Evolutionary conservation across 2,888 invertebrate species (phyloP).

Genomic region (Meiosimyza decipiens): DNA sequence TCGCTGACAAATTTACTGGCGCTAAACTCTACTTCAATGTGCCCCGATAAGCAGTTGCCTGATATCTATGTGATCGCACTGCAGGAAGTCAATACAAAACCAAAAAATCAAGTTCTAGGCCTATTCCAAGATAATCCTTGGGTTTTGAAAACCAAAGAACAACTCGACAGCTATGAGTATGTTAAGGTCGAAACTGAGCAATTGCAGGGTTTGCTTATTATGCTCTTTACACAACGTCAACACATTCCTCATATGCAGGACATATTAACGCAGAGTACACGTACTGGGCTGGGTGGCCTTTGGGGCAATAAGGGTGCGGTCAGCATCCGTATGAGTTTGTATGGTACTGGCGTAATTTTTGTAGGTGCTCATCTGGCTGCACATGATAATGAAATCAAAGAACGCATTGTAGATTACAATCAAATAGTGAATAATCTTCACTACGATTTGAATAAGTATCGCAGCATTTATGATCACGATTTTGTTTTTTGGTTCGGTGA

Average conservation of each 20-base stretch:
- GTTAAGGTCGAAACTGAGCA: conserved; percentile 83
- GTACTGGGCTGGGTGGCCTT: conserved; percentile 89
- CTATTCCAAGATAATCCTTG: conserved; percentile 86
- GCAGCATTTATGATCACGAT: conserved; percentile 91
- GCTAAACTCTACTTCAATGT: conserved; percentile 70
- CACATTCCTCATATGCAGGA: conserved; percentile 84
- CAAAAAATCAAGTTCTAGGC: conserved; percentile 83
- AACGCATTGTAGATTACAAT: conserved; percentile 88
- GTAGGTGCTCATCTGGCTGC: conserved; percentile 92
- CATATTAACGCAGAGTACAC: conserved; percentile 87
- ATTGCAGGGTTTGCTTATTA: conserved; percentile 84
- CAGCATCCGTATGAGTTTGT: conserved; percentile 85
- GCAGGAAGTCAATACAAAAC: conserved; percentile 90
- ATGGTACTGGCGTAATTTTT: conserved; percentile 88
- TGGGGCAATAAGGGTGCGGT: conserved; percentile 88
- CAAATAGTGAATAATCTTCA: conserved; percentile 84
- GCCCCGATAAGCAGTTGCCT: conserved; percentile 74
- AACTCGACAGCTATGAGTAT: conserved; percentile 76
- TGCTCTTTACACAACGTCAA: conserved; percentile 81
- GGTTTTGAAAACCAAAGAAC: conserved; percentile 78
- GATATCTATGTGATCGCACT: conserved; percentile 90
- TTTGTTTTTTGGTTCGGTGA: conserved; percentile 95
- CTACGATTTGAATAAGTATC: conserved; percentile 79
- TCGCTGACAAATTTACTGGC: conserved; percentile 77
- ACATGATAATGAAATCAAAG: conserved; percentile 84